These are phyloP conservation scores for Temnothorax unifasciatus DNA, from an alignment of 2,888 invertebrate genomes.

Conservation along the genomic window DNA sequence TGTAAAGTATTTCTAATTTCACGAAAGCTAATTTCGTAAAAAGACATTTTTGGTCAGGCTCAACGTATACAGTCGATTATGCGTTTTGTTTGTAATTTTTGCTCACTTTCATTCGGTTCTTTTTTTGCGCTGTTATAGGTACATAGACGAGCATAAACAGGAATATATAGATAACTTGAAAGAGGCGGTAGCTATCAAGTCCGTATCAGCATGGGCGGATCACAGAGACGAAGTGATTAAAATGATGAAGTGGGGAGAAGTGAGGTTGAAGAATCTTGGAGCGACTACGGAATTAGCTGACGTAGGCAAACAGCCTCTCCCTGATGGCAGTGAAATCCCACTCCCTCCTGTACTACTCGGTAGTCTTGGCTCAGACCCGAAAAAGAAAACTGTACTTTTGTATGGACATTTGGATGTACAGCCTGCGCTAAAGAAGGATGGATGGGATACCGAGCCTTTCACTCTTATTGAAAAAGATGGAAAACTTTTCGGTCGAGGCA, in stretches of 20 bases:
- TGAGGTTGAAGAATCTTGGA: conserved; percentile 90
- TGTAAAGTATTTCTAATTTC: conserved; percentile 24
- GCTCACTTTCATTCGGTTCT: neutral
- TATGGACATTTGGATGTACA: conserved; percentile 99
- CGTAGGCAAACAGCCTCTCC: conserved; percentile 92
- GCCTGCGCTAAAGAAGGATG: conserved; percentile 96
- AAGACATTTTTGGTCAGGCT: neutral
- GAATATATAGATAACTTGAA: conserved; percentile 93
- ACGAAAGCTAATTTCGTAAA: neutral
- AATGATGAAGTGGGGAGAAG: conserved; percentile 95
- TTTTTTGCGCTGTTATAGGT: conserved; percentile 87
- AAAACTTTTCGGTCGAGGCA: conserved; percentile 96
- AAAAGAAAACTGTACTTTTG: conserved; percentile 96
- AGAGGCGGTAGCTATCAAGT: conserved; percentile 96
- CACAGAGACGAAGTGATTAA: conserved; percentile 92
- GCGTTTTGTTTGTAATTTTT: neutral
- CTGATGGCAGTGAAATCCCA: conserved; percentile 91
- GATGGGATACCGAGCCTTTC: conserved; percentile 98
- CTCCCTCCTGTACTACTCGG: conserved; percentile 96
- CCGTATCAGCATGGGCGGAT: conserved; percentile 97
- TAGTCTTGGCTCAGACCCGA: conserved; percentile 91
- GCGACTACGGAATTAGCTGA: conserved; percentile 91
- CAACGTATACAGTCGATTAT: neutral
- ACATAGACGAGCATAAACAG: conserved; percentile 92
- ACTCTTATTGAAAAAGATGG: conserved; percentile 94